Conservation (phyloP, 2,113 vertebrate genomes). For the Phalacrocorax carbo region DNA sequence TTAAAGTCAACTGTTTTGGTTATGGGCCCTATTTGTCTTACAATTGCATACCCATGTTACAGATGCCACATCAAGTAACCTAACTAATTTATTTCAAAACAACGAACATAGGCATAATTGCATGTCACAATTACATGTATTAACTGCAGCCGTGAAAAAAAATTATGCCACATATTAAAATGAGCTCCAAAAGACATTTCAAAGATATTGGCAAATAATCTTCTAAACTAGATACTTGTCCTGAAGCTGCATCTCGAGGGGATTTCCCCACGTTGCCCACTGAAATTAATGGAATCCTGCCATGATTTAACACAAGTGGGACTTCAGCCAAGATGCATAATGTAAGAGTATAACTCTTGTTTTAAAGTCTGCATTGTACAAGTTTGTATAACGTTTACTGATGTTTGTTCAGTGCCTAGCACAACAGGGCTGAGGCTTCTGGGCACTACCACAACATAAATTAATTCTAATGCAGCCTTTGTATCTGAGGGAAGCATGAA, state of each 20-base stretch:
- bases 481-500: conserved; percentile 9
- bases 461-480: conserved; percentile 45
- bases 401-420: neutral
- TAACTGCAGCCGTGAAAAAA: neutral
- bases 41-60: neutral
- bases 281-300: neutral
- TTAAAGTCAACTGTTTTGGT: conserved; percentile 21
- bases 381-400: neutral
- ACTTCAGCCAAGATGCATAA: conserved; percentile 27
- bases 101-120: neutral
- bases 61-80: neutral
- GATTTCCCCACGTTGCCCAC: neutral
- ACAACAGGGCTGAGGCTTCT: conserved; percentile 30
- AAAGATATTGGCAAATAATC: neutral
- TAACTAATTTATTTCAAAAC: neutral
- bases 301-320: neutral
- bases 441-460: conserved; percentile 45
- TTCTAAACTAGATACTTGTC: neutral
- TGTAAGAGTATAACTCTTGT: neutral
- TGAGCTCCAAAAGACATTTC: neutral
- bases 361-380: neutral
- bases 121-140: neutral
- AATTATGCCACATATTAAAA: neutral
- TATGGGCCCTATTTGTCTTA: neutral
- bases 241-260: neutral